Evolutionary conservation across 2,888 invertebrate species (phyloP).

Genomic region (Tenthredo mesomela): DNA sequence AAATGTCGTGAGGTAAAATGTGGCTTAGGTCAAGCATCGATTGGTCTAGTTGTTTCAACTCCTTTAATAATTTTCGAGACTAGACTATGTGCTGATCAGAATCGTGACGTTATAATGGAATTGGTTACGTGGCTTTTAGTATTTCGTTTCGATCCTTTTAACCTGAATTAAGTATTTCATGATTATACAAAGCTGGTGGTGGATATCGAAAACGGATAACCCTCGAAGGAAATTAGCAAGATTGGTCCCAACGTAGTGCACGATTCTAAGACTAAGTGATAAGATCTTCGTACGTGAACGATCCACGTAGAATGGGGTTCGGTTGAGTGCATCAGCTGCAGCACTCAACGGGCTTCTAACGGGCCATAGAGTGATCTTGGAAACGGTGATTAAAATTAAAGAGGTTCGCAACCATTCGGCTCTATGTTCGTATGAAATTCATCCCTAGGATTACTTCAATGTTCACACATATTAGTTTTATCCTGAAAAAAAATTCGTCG

Average conservation of each 20-base stretch:
- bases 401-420: background rate
- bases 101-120: background rate
- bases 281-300: conserved; percentile 7
- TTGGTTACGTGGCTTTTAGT: background rate
- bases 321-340: conserved; percentile 40
- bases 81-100: background rate
- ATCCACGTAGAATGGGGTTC: conserved; percentile 1
- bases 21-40: background rate
- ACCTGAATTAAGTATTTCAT: background rate
- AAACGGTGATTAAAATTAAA: conserved; percentile 26
- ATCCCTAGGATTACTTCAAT: too few species aligned
- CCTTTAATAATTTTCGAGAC: background rate
- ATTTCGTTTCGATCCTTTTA: background rate
- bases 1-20: background rate
- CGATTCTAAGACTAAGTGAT: conserved; percentile 12
- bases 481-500: too few species aligned
- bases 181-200: background rate
- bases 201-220: conserved; percentile 31
- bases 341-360: conserved; percentile 28
- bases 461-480: too few species aligned
- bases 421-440: background rate
- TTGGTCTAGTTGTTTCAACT: background rate
- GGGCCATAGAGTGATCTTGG: conserved; percentile 20
- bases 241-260: conserved; percentile 10
- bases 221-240: conserved; percentile 38